A percentile compares a stretch with the other conserved stretches of the same genome.
phyloP scores from a whole-genome alignment of 2,888 invertebrate genomes.

The Euplagia quadripunctaria region DNA sequence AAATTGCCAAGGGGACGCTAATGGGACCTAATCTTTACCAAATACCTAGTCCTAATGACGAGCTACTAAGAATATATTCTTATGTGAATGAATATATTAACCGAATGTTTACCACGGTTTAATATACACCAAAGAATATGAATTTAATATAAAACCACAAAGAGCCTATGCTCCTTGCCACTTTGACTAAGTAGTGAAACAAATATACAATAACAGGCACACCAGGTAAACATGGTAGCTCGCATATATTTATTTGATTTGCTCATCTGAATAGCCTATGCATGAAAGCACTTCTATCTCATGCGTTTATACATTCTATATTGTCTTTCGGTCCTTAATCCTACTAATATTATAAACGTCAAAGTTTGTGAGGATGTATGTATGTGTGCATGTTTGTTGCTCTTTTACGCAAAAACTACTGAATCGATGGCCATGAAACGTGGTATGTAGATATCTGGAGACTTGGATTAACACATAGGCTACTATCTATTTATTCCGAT shows the following conservation, averaged over 20 bases:
- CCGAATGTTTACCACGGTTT: too few species aligned
- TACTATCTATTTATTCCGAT: too few species aligned
- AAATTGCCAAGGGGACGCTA: background rate
- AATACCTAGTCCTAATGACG: background rate
- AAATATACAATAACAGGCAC: background rate
- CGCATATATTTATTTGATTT: background rate
- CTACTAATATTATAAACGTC: too few species aligned
- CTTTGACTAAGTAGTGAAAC: background rate
- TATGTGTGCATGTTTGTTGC: too few species aligned
- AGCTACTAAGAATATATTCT: background rate
- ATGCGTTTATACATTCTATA: too few species aligned
- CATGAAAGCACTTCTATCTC: background rate
- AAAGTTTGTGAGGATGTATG: too few species aligned
- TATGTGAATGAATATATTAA: too few species aligned
- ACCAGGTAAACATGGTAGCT: background rate
- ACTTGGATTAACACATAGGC: too few species aligned
- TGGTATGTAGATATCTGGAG: too few species aligned
- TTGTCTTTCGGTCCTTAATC: too few species aligned
- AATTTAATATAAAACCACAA: background rate
- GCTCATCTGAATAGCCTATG: background rate
- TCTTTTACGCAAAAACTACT: too few species aligned
- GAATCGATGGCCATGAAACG: too few species aligned
- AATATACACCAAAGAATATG: background rate
- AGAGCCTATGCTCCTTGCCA: background rate
- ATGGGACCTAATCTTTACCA: background rate